These are phyloP conservation scores for Telmatochromis brachygnathus DNA, from an alignment of 2,113 vertebrate species.

Conservation along the genomic window DNA sequence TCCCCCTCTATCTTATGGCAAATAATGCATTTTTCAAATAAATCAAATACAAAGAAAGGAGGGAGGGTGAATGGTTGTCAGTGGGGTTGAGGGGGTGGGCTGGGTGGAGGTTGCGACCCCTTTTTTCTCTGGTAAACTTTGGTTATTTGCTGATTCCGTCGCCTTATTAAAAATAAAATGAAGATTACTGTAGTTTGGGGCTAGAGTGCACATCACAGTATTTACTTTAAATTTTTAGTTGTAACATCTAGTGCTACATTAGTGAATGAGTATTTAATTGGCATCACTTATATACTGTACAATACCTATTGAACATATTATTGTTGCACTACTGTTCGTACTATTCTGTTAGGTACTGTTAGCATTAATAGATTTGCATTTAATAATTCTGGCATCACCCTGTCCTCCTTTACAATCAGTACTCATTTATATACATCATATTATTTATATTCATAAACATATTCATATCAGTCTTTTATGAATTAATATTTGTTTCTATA, in stretches of 20 bases:
- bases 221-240: background rate
- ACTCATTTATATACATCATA: background rate
- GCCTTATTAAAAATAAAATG: background rate
- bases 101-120: background rate
- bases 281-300: background rate
- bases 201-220: background rate
- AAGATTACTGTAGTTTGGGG: rapidly evolving
- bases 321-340: rapidly evolving
- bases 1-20: background rate
- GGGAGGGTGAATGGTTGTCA: background rate
- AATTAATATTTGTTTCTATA: background rate
- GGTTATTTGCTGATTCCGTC: background rate
- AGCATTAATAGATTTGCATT: background rate
- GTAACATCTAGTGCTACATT: background rate
- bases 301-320: background rate
- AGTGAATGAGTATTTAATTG: background rate
- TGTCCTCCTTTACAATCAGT: background rate
- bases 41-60: background rate
- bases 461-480: background rate
- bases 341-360: background rate
- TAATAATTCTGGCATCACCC: background rate
- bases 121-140: background rate
- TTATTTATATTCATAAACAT: background rate
- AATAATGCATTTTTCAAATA: background rate
- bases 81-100: background rate